Percentiles rank a stretch among this genome's conserved stretches.
These are phyloP conservation scores for Eonycteris spelaea DNA, from an alignment of 2,113 vertebrate species.

Conservation along the genomic window DNA sequence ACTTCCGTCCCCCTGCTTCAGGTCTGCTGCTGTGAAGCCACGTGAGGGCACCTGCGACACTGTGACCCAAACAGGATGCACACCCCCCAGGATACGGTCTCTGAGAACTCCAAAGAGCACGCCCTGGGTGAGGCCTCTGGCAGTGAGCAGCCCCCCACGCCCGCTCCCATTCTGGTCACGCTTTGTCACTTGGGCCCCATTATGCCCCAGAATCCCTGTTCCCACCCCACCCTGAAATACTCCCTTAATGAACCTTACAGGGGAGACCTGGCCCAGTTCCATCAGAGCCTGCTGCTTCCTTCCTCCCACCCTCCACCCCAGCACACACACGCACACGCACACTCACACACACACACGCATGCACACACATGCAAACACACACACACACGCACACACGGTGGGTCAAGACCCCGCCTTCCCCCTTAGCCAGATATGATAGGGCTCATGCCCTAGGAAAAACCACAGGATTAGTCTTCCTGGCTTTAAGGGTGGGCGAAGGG, in stretches of 20 bases:
- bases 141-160: not conserved
- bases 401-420: not conserved
- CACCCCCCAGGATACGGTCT: fast-evolving
- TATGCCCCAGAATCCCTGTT: too few species aligned
- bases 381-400: too few species aligned
- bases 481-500: not conserved
- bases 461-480: not conserved
- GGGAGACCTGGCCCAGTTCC: not conserved
- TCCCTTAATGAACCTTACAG: not conserved
- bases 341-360: not conserved
- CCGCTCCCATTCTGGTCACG: not conserved
- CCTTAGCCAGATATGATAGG: not conserved
- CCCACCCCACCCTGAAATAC: fast-evolving
- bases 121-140: too few species aligned
- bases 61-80: not conserved
- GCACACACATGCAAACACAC: too few species aligned
- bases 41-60: slow-evolving; percentile 29
- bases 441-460: not conserved
- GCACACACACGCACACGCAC: not conserved
- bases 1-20: not conserved
- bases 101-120: not conserved
- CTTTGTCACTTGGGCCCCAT: not conserved
- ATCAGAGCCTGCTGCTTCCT: too few species aligned
- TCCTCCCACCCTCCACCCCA: not conserved
- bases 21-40: not conserved